Evolutionary conservation across 2,797 vertebrate genomes (phyloP), one percentile per base, ranked within the genome.

Genomic region (Falco novaeseelandiae): DNA sequence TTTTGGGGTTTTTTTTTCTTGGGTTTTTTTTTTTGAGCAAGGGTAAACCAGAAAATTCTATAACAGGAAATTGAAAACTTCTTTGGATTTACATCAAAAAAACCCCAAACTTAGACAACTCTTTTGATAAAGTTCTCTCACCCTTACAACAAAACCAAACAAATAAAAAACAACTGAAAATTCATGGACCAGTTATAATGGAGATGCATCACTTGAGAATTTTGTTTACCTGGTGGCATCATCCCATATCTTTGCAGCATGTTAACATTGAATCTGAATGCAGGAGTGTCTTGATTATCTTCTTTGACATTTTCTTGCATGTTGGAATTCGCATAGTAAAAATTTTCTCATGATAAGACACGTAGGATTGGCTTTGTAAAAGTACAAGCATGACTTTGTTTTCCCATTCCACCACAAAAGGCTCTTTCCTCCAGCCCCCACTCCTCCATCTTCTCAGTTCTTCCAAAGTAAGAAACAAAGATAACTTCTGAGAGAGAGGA

Each of bases 321-420:
- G 92, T 90, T 8, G 18, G 81, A 95, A 95, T 96, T 80, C 6
- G 30, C 67, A 84, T 51, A 73, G 63, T 94, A 90, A 94, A 85
- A 95, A 73, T 73, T 91, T 88, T 97, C 89, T 96, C 87, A 82
- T 95, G 95, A 95, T 97, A 96, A 96, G 95, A 94, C 88, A 88
- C 0, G 78, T 91, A 85, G 30, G 87, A 77, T 92, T 87, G 48
- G 73, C 57, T 95, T 95, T 94, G 87, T 87, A 61, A 78, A 95
- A 94, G 85, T 69, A 89, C 80, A 72, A 87, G 61, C 90, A 86
- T 83, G 81, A 95, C 85, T 97, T 87, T 96, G 73, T 97, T 97
- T 97, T 95, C 88, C 83, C 86, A 65, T 92, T 95, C 66, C 38
- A 77, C 74, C 62, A 58, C 92, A 95, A 94, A 91, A 94, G 51